phyloP scores from a whole-genome alignment of 2,113 vertebrate species.

The Copsychus sechellarum region DNA sequence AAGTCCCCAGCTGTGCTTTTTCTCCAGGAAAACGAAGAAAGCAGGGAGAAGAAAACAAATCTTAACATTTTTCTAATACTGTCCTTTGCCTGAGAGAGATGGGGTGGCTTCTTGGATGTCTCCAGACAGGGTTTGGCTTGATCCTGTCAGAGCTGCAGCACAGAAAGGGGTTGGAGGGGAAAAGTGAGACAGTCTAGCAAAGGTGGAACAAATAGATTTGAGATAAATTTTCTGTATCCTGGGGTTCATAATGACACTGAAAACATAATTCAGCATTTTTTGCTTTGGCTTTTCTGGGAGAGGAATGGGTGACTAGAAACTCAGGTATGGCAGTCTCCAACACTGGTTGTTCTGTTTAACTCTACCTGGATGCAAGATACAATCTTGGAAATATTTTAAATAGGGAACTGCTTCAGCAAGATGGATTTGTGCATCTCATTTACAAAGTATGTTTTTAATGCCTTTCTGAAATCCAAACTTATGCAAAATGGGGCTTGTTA shows the following conservation, averaged over 20 bases:
- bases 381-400: constrained; percentile 55
- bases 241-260: background rate
- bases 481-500: background rate
- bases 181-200: background rate
- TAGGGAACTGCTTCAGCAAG: constrained; percentile 51
- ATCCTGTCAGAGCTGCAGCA: background rate
- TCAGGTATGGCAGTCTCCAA: constrained; percentile 24
- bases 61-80: background rate
- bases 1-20: background rate
- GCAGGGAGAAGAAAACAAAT: background rate
- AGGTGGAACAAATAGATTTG: background rate
- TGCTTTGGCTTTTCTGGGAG: background rate
- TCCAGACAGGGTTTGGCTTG: constrained; percentile 22
- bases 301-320: background rate
- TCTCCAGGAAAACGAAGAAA: background rate
- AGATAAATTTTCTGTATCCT: background rate
- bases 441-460: constrained; percentile 54
- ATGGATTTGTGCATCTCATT: constrained; percentile 43
- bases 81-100: background rate
- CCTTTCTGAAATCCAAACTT: constrained; percentile 23
- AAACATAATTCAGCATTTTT: background rate
- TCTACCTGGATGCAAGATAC: constrained; percentile 19
- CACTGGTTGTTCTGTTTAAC: background rate
- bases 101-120: constrained; percentile 21
- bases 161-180: background rate